These are phyloP conservation scores for Mycetomoellerius zeteki DNA, from an alignment of 1,140 invertebrate genomes.

Conservation along the genomic window DNA sequence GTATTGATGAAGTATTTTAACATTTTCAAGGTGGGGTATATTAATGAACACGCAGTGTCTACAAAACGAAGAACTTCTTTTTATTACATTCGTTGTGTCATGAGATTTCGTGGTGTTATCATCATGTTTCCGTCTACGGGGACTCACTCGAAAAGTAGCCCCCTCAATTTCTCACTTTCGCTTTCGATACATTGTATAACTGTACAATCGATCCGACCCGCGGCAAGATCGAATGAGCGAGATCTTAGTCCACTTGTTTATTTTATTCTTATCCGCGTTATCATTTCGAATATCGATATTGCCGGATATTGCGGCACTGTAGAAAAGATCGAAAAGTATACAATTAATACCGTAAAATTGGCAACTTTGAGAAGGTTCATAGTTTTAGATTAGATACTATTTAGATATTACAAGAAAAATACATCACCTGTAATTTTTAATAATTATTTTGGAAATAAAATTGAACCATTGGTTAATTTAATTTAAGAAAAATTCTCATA, in stretches of 20 bases:
- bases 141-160: conserved; percentile 58
- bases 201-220: conserved; percentile 60
- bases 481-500: not conserved
- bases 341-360: conserved; percentile 14
- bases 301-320: conserved; percentile 2
- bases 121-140: conserved; percentile 66
- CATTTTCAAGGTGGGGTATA: conserved; percentile 2
- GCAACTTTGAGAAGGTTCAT: conserved; percentile 23
- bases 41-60: conserved; percentile 47
- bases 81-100: conserved; percentile 83
- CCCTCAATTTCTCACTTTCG: conserved; percentile 17
- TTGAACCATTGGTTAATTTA: not conserved
- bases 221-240: conserved; percentile 41
- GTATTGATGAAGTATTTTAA: not conserved
- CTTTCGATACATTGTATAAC: conserved; percentile 49
- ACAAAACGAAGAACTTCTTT: conserved; percentile 78
- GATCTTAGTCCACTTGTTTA: conserved; percentile 15
- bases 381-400: not conserved
- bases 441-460: not conserved
- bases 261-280: not conserved
- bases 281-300: conserved; percentile 24
- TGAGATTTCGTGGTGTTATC: conserved; percentile 66
- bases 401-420: not conserved
- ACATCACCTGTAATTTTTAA: not conserved
- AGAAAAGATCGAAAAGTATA: conserved; percentile 54